Base-by-base conservation (phyloP, 2,797 vertebrate genomes). In the Mus caroli region DNA sequence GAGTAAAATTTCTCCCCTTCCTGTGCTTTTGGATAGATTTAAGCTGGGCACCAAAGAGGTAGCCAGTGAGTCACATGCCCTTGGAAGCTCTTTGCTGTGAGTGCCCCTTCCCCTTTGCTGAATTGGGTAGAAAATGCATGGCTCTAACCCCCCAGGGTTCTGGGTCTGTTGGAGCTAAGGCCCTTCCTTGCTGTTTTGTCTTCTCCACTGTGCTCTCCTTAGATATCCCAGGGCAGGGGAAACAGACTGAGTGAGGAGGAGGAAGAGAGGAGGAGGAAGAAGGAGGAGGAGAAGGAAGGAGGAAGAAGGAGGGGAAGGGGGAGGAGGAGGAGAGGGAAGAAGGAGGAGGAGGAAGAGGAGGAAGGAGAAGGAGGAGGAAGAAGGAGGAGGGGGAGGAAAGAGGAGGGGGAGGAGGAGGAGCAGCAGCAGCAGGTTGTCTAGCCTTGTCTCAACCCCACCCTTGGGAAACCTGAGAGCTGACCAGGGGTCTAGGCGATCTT, bases 21-120 rank as follows among this genome's bases (percentile, higher is more conserved):
- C 24, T 31, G 95, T 84, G 6, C 52, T 96, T 62, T 79, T 79
- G 79, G 79, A 83, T 87, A 94, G 91, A 80, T 56, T 77, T 54
- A 82, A 67, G 34, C 50, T 83, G 87, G 43, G 28, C 82, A 24
- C 28, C 2, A 15, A 82, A 80, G 62, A 87, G 71, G 20, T 60
- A 10, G 50, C 92, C 15, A 82, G 2, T 69, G 50, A 40, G 37
- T n/a, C 75, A 4, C 50, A 24, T 43, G 28, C 11, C 6, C 50
- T 22, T 31, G 92, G 67, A 67, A 85, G 71, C 56, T 56, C 43
- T 83, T 6, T 37, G n/a, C 73, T n/a, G 2, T 0, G 34, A 28
- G 52, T 43, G 58, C 34, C 3, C 60, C 77, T 80, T 75, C 31
- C 26, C 76, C 1, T 40, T 84, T 40, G 62, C 11, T 34, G 88